Evolutionary conservation across 1,140 invertebrate genomes (phyloP).

Genomic region (Globodera ellingtonae): DNA sequence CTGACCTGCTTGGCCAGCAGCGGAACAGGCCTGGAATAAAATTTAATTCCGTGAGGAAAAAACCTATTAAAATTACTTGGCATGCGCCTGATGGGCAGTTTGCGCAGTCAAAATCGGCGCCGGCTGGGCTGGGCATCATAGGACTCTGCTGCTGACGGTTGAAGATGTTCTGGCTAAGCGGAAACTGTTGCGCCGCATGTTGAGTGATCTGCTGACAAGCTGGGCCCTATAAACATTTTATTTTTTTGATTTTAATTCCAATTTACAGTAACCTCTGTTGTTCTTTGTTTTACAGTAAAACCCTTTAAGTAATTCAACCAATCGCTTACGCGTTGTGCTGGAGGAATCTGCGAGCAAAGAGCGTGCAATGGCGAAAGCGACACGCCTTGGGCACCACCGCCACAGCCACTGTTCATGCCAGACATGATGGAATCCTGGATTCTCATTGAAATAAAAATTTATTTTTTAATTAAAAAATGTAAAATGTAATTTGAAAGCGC

Average conservation of each 20-base stretch:
- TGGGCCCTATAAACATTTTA: slow-evolving; percentile 3
- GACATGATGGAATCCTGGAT: slow-evolving; percentile 14
- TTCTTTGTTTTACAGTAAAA: background rate
- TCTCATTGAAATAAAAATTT: background rate
- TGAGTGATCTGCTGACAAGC: slow-evolving; percentile 25
- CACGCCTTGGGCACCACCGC: background rate
- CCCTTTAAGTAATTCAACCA: too few relatives aligned
- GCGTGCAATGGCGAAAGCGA: slow-evolving; percentile 13
- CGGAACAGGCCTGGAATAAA: background rate
- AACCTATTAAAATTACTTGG: background rate
- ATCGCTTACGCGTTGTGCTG: slow-evolving; percentile 11
- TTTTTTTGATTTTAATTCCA: background rate
- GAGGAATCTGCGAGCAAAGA: slow-evolving; percentile 22
- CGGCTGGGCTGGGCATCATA: slow-evolving; percentile 4
- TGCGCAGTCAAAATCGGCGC: slow-evolving; percentile 12
- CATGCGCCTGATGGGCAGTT: slow-evolving; percentile 7
- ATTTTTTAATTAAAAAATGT: too few relatives aligned
- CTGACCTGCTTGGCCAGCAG: background rate
- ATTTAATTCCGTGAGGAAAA: background rate
- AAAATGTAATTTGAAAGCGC: too few relatives aligned
- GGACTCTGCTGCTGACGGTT: background rate
- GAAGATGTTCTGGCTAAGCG: slow-evolving; percentile 26
- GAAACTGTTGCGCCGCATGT: slow-evolving; percentile 16
- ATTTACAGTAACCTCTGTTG: too few relatives aligned
- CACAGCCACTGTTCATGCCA: slow-evolving; percentile 8